These are phyloP conservation scores for Ectropis crepuscularia DNA, from an alignment of 2,888 invertebrate species.

Conservation along the genomic window DNA sequence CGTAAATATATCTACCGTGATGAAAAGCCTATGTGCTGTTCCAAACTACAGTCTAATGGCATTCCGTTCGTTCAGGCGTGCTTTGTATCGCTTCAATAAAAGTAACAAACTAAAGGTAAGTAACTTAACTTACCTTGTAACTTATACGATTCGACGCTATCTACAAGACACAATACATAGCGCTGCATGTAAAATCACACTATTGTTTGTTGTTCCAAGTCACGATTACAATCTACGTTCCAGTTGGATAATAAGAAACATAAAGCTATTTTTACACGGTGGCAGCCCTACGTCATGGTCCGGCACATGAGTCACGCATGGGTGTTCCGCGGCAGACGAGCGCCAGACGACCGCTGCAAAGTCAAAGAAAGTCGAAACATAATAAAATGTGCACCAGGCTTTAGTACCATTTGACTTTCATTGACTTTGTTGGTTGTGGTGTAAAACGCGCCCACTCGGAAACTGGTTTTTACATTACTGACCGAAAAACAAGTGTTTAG, in stretches of 20 bases:
- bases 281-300: slow-evolving; percentile 51
- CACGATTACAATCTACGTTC: slow-evolving; percentile 10
- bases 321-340: slow-evolving; percentile 41
- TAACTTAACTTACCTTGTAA: neutral
- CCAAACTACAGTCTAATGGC: too few relatives aligned
- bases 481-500: neutral
- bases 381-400: slow-evolving; percentile 25
- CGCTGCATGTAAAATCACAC: slow-evolving; percentile 5
- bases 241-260: slow-evolving; percentile 11
- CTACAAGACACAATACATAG: neutral
- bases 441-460: slow-evolving; percentile 8
- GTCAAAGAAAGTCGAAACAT: slow-evolving; percentile 30
- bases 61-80: too few relatives aligned
- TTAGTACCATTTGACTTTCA: slow-evolving; percentile 29
- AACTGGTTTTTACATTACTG: slow-evolving; percentile 10
- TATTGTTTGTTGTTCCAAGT: slow-evolving; percentile 12
- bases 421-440: slow-evolving; percentile 21
- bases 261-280: slow-evolving; percentile 31
- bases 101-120: too few relatives aligned
- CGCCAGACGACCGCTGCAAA: slow-evolving; percentile 26
- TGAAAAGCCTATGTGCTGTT: too few relatives aligned
- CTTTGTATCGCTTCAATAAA: too few relatives aligned
- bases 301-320: slow-evolving; percentile 65
- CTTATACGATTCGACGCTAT: neutral
- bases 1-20: too few relatives aligned